Evolutionary conservation across 2,888 invertebrate genomes (phyloP).

Genomic region (Kuschelorhynchus macadamiae): DNA sequence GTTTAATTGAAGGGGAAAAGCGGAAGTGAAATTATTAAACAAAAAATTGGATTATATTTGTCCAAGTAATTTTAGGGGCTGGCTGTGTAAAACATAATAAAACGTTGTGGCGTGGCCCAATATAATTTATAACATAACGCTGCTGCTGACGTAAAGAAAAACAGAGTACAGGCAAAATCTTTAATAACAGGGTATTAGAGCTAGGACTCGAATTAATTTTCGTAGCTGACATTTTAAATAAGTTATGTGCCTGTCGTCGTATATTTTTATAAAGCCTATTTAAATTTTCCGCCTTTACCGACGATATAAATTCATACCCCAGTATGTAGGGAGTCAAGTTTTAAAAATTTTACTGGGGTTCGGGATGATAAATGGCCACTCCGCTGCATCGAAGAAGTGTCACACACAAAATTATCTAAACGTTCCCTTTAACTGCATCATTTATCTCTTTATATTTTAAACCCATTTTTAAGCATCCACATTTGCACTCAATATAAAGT

Average conservation of each 20-base stretch:
- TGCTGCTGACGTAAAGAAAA: constrained; percentile 62
- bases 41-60: constrained; percentile 50
- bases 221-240: constrained; percentile 65
- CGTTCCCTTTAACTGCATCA: constrained; percentile 23
- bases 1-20: constrained; percentile 24
- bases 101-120: constrained; percentile 44
- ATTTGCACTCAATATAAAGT: too few species aligned
- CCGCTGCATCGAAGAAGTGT: constrained; percentile 64
- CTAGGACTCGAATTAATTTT: constrained; percentile 64
- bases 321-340: constrained; percentile 45
- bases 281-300: constrained; percentile 58
- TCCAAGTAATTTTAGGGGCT: constrained; percentile 45
- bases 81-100: constrained; percentile 45
- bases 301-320: constrained; percentile 54
- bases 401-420: constrained; percentile 53
- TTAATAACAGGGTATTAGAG: constrained; percentile 63
- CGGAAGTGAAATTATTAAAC: constrained; percentile 35
- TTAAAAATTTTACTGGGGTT: constrained; percentile 50
- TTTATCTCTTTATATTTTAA: too few species aligned
- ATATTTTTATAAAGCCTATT: constrained; percentile 66
- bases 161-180: constrained; percentile 57
- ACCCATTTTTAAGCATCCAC: too few species aligned
- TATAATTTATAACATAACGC: constrained; percentile 61
- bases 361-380: constrained; percentile 62
- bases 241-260: constrained; percentile 65